Percentiles rank a stretch among this genome's conserved stretches.
These are phyloP conservation scores for Lepisosteus osseus DNA, from an alignment of 2,113 vertebrate species.

Conservation along the genomic window DNA sequence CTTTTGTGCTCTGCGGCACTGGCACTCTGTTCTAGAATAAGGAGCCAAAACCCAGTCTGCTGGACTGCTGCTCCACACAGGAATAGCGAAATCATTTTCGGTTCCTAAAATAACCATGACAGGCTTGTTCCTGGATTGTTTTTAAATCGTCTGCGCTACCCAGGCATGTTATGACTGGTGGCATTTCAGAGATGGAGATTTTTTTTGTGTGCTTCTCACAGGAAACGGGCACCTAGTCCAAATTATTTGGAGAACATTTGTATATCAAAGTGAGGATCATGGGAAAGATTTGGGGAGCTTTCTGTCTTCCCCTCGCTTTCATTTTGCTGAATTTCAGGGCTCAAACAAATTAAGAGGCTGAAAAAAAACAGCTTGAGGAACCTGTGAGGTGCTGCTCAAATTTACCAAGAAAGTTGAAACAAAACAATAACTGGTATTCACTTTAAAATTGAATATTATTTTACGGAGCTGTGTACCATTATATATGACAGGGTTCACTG, in stretches of 20 bases:
- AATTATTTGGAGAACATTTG: constrained; percentile 34
- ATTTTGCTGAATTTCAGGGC: constrained; percentile 39
- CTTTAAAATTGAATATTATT: too few relatives aligned
- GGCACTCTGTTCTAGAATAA: constrained; percentile 29
- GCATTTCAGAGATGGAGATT: background rate
- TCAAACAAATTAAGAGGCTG: constrained; percentile 34
- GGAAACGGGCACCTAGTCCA: constrained; percentile 26
- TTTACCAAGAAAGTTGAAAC: background rate
- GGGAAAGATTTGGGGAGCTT: constrained; percentile 38
- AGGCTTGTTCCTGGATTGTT: constrained; percentile 15
- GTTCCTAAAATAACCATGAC: constrained; percentile 16
- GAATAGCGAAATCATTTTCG: constrained; percentile 34
- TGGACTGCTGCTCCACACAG: constrained; percentile 20
- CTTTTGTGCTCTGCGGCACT: constrained; percentile 48
- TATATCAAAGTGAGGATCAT: constrained; percentile 47
- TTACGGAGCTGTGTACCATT: too few relatives aligned
- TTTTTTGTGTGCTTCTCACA: constrained; percentile 27
- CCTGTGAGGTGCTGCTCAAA: background rate
- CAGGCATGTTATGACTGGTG: constrained; percentile 11
- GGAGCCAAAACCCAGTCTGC: constrained; percentile 14
- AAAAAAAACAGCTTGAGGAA: constrained; percentile 24
- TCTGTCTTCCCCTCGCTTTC: constrained; percentile 24
- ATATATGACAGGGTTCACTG: too few relatives aligned
- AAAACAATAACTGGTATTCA: too few relatives aligned
- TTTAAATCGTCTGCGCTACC: background rate